Conservation (phyloP, 1,140 invertebrate species). For the Pissodes strobi region DNA sequence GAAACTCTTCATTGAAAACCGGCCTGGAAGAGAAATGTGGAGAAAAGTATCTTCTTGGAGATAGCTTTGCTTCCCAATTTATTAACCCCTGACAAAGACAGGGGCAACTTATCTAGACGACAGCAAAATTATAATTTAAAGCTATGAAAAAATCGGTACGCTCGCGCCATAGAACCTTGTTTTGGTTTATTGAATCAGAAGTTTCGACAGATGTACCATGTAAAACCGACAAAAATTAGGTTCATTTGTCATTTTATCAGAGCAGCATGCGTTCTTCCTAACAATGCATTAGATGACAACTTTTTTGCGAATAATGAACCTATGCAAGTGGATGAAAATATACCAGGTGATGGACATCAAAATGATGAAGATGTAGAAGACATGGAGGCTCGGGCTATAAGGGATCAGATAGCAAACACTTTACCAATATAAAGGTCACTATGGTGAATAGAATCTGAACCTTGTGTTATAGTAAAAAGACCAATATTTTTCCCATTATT, state of each 20-base stretch:
- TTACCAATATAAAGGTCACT: no score
- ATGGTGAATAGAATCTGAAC: no score
- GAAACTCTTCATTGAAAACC: constrained; percentile 24
- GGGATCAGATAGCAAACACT: no score
- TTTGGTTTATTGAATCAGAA: constrained; percentile 32
- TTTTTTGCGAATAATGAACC: background rate
- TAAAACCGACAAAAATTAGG: constrained; percentile 29
- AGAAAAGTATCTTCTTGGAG: constrained; percentile 20
- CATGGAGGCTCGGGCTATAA: no score
- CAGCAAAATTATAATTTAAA: no score
- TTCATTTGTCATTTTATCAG: constrained; percentile 10
- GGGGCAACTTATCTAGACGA: background rate
- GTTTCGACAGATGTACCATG: no score
- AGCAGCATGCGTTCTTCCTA: background rate
- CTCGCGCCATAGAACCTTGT: constrained; percentile 36
- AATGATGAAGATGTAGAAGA: no score
- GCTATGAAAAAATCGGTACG: constrained; percentile 24
- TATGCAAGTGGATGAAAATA: background rate
- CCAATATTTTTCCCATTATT: no score
- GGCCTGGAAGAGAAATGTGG: no score
- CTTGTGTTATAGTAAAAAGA: no score
- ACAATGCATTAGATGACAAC: background rate
- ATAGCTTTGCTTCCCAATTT: constrained; percentile 22
- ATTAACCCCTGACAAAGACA: constrained; percentile 29
- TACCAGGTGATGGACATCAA: no score